Percentiles rank a stretch among this genome's conserved stretches.
These are phyloP conservation scores for Halocynthia aurantium DNA, from an alignment of 23 tunicate species.

Conservation along the genomic window DNA sequence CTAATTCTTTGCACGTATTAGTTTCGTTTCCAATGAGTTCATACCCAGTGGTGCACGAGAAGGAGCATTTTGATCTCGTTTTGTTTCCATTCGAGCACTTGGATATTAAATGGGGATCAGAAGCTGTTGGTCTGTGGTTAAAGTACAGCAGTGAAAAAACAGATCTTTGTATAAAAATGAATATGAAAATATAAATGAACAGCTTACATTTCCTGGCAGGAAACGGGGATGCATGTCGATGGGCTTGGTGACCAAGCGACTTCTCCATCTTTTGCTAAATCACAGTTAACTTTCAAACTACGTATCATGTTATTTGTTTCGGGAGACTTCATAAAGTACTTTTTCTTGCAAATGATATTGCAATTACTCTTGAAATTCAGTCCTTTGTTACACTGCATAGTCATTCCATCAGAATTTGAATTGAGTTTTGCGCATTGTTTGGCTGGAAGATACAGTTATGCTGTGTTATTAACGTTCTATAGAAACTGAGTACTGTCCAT, in stretches of 20 bases:
- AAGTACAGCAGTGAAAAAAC: neutral
- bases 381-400: neutral
- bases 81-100: conserved; percentile 14
- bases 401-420: neutral
- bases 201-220: conserved; percentile 10
- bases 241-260: conserved; percentile 7
- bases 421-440: conserved; percentile 6
- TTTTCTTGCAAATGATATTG: conserved; percentile 1
- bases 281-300: neutral
- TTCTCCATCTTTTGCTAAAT: neutral
- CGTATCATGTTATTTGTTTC: neutral
- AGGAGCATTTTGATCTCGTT: conserved; percentile 5
- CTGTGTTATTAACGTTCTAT: too few relatives aligned
- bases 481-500: too few relatives aligned
- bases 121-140: neutral
- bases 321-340: conserved; percentile 12
- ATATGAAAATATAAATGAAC: neutral
- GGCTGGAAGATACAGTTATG: neutral
- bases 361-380: conserved; percentile 3
- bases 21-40: conserved; percentile 16
- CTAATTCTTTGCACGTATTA: neutral
- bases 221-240: conserved; percentile 4
- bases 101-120: neutral
- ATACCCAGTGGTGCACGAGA: conserved; percentile 19
- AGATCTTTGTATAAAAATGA: neutral